Evolutionary conservation across 2,113 vertebrate genomes (phyloP).

Genomic region (Ageneiosus marmoratus): DNA sequence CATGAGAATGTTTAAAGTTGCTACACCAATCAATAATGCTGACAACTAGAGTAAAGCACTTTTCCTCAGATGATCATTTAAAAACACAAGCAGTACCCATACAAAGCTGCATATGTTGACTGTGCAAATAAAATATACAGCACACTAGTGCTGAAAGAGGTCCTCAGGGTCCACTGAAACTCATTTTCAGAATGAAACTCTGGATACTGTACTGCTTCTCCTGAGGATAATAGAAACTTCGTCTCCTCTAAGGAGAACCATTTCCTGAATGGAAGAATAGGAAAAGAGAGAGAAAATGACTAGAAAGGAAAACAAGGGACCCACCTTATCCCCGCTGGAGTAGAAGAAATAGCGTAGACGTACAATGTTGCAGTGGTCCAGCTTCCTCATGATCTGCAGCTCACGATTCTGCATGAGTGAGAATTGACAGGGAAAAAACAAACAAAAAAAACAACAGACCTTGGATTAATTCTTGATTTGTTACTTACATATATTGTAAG

Average conservation of each 20-base stretch:
- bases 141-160: background rate
- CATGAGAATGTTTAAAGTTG: background rate
- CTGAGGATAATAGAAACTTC: background rate
- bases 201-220: background rate
- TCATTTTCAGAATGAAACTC: background rate
- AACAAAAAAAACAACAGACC: background rate
- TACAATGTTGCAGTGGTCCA: slow-evolving; percentile 91
- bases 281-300: background rate
- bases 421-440: background rate
- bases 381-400: slow-evolving; percentile 88
- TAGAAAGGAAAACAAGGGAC: slow-evolving; percentile 27
- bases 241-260: background rate
- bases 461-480: background rate
- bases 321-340: slow-evolving; percentile 88
- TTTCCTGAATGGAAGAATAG: background rate
- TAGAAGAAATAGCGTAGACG: slow-evolving; percentile 91
- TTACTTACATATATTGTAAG: background rate
- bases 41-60: background rate
- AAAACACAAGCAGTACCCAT: background rate
- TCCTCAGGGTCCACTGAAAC: background rate
- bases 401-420: slow-evolving; percentile 80
- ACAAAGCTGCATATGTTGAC: background rate
- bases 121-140: background rate
- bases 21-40: background rate
- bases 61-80: background rate